These are phyloP conservation scores for Dicyrtoma fusca DNA, from an alignment of 2,888 invertebrate species.

Conservation along the genomic window DNA sequence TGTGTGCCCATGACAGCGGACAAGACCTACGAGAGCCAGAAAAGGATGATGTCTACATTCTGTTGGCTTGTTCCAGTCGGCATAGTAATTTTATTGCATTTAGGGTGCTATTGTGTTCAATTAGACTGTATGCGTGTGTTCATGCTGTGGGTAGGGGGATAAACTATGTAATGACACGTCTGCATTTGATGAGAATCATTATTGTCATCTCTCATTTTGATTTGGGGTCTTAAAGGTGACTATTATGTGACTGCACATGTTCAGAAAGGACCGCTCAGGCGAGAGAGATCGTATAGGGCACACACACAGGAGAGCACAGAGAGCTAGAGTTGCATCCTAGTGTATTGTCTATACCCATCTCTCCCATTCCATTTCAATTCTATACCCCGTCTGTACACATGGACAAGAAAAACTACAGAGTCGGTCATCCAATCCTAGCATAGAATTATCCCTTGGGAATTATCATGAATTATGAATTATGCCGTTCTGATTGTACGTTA, in stretches of 20 bases:
- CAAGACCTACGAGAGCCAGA: too few species aligned
- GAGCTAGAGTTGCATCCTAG: background rate
- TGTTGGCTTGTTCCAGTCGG: background rate
- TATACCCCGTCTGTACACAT: too few species aligned
- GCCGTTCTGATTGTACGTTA: background rate
- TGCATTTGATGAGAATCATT: slow-evolving; percentile 18
- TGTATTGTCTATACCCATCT: background rate
- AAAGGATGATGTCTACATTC: slow-evolving; percentile 21
- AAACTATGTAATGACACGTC: background rate
- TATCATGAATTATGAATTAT: slow-evolving; percentile 28
- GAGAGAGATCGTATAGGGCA: background rate
- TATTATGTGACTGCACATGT: slow-evolving; percentile 20
- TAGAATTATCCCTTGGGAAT: slow-evolving; percentile 27
- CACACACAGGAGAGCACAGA: background rate
- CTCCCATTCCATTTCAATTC: background rate
- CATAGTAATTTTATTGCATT: slow-evolving; percentile 27
- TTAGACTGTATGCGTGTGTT: slow-evolving; percentile 24
- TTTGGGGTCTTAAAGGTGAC: slow-evolving; percentile 24
- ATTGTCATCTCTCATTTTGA: slow-evolving; percentile 28
- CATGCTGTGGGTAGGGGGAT: background rate
- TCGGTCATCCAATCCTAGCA: slow-evolving; percentile 26
- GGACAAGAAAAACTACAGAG: slow-evolving; percentile 2
- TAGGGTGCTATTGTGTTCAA: slow-evolving; percentile 30
- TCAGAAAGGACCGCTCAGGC: slow-evolving; percentile 7
- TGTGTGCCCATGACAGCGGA: background rate